Base-by-base conservation (phyloP, 2,888 invertebrate species). In the Polydrusus tereticollis region DNA sequence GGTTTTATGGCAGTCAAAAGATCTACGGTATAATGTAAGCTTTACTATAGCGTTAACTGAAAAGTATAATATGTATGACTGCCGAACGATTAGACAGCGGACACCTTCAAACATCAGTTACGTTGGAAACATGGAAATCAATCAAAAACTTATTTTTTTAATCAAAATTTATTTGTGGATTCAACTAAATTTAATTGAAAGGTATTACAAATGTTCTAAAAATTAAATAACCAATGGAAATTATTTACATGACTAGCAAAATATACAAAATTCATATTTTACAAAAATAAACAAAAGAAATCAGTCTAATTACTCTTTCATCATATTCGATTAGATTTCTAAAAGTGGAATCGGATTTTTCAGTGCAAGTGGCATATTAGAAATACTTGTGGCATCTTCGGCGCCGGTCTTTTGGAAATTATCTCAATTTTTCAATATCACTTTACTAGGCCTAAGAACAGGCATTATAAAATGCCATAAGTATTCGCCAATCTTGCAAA, bases 191-290 rank as follows among this genome's bases (percentile, higher is more conserved):
- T 29, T 62, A 60, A 60, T 43, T 45, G 16, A 26, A 65, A 57
- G 12, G 33, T 43, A 38, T 43, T 38, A 62, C 18, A 52, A 72
- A 73, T 29, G 29, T 41, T 85, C 63, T 75, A 70, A 58, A 72
- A 58, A 73, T 72, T 64, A 69, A 72, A 66, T 73, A 66, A 65
- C 74, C 59, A 58, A 47, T n/a, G 18, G 62, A 64, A 59, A 73
- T 70, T 78, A 78, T 78, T 50, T 77, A 78, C 78, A 77, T 78
- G 78, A 78, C 78, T 78, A 78, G 78, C 76, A 74, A 77, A 77
- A 78, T 77, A 76, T 77, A 77, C 76, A 78, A 75, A n/a, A 77
- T 62, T 36, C 52, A 57, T 69, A 62, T 60, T 52, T 62, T 62
- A 52, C 36, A 64, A 45, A 62, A 45, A 68, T 55, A 60, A 62